phyloP scores from a whole-genome alignment of 2,113 vertebrate species.

The Ptychochromis oligacanthus region DNA sequence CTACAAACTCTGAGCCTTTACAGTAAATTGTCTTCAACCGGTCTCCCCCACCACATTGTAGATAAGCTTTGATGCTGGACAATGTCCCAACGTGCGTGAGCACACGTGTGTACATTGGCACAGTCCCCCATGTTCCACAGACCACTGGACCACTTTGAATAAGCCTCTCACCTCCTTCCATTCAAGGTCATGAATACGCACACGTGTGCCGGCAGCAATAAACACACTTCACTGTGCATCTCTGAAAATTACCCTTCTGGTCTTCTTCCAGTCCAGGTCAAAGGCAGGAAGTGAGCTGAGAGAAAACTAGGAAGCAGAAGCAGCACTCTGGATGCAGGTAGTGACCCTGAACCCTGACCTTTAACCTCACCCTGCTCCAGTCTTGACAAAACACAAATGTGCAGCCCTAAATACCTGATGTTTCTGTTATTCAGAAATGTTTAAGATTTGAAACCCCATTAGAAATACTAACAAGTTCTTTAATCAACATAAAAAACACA shows the following conservation, averaged over 20 bases:
- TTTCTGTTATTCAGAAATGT: not conserved
- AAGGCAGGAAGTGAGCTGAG: conserved; percentile 69
- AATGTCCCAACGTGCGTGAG: not conserved
- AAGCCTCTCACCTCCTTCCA: conserved; percentile 42
- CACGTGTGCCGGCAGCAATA: conserved; percentile 35
- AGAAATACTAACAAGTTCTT: not conserved
- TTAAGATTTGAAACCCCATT: not conserved
- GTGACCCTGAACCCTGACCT: conserved; percentile 72
- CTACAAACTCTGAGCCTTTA: not conserved
- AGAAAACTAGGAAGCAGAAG: conserved; percentile 79
- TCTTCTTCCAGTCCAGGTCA: conserved; percentile 64
- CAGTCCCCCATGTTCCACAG: conserved; percentile 27
- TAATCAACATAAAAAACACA: not conserved
- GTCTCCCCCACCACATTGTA: not conserved
- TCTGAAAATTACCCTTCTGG: conserved; percentile 47
- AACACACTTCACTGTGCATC: conserved; percentile 48
- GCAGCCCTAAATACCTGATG: not conserved
- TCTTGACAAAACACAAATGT: conserved; percentile 74
- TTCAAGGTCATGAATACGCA: conserved; percentile 31
- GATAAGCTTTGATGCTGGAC: not conserved
- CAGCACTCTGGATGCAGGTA: conserved; percentile 71
- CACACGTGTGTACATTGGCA: conserved; percentile 12
- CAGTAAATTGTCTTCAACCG: not conserved
- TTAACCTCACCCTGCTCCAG: conserved; percentile 55
- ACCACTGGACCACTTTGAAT: conserved; percentile 22